Conservation (phyloP, 2,888 invertebrate species). For the Lasioglossum villosulum region DNA sequence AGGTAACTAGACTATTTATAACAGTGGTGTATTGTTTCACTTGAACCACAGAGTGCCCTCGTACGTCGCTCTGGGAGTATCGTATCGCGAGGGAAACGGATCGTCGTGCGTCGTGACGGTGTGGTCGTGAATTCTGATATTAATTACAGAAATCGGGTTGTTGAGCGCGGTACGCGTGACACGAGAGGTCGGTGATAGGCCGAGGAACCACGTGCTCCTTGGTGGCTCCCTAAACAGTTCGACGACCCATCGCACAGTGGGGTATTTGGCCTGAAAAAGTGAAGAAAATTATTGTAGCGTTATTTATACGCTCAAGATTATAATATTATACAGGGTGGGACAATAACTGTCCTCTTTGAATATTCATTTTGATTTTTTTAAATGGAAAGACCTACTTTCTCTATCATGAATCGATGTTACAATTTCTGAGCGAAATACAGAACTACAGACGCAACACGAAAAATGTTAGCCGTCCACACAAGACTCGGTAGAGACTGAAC, state of each 20-base stretch:
- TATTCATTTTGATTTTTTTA: too few species aligned
- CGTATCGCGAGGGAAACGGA: not conserved
- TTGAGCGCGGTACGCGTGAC: not conserved
- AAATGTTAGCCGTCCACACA: too few species aligned
- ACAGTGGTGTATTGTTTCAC: not conserved
- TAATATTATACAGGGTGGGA: too few species aligned
- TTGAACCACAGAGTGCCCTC: not conserved
- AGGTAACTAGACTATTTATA: not conserved
- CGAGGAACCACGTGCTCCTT: not conserved
- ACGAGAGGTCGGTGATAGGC: conserved; percentile 21
- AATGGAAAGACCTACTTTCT: too few species aligned
- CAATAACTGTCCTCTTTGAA: too few species aligned
- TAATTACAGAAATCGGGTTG: conserved; percentile 22
- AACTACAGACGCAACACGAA: too few species aligned
- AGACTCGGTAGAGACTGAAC: too few species aligned
- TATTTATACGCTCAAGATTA: too few species aligned
- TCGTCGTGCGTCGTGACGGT: not conserved
- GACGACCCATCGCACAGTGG: conserved; percentile 3
- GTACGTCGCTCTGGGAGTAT: not conserved
- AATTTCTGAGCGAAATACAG: too few species aligned
- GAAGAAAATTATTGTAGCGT: too few species aligned
- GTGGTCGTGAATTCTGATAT: not conserved
- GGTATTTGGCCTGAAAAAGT: too few species aligned
- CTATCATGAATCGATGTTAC: too few species aligned
- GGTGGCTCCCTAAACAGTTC: conserved; percentile 9